Base-by-base conservation (phyloP, 2,888 invertebrate genomes). In the Vannuccia rotundouncinata region DNA sequence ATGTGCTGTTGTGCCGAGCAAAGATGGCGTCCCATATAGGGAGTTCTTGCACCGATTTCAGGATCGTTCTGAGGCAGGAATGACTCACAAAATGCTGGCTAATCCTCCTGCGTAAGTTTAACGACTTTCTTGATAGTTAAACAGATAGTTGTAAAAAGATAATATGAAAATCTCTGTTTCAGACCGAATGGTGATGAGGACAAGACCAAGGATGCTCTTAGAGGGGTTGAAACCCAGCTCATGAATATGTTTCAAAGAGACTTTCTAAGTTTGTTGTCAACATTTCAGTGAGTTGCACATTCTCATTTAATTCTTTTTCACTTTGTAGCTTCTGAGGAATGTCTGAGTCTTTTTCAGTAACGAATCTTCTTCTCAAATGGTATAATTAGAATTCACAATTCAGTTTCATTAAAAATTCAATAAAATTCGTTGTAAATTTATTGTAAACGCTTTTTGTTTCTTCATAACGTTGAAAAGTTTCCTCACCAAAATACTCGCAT, bases 21-120 rank as follows among this genome's bases (percentile, higher is more conserved):
- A 84, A 5, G 84, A 84, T 28, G 85, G 85, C 0, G 84, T 87
- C 5, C 86, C 87, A 0, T 88, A 88, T 84, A 82, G 85, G 74
- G 87, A 87, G 79, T 88, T 88, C 83, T 84, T 88, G n/a, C 85
- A 86, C 82, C 83, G 86, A 59, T 88, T 88, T 85, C 87, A 87
- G 84, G 87, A 88, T 82, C 83, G 88, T 31, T 85, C 86, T 29
- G 88, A 88, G 80, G 83, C 82, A 1, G 87, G 88, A 45, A 86
- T 88, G 85, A 84, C 87, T 1, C 87, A 87, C 82, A 85, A 84
- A 45, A 85, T 87, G 29, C 84, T 88, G 73, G 85, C 85, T 13
- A 84, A 87, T 83, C 84, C 84, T 74, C 85, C 86, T 82, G 45
- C 45, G 45, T 17, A 5, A 17, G 45, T 45, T 5, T 45, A 45